Percentiles rank a stretch among this genome's conserved stretches.
Evolutionary conservation across 64 coral and sea anemone species (phyloP).

Genomic region (Stylophora pistillata): DNA sequence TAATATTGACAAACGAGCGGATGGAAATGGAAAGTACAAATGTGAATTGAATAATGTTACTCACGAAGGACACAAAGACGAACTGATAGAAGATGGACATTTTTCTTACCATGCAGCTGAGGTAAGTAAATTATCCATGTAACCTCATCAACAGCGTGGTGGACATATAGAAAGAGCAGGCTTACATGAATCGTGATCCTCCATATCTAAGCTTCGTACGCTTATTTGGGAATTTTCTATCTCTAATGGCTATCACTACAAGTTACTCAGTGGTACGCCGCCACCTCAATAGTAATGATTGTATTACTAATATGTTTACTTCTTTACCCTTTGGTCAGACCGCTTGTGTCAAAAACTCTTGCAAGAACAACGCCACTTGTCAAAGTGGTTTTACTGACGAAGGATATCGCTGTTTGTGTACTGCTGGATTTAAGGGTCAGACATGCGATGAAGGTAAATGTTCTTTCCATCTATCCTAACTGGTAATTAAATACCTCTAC

Average conservation of each 20-base stretch:
- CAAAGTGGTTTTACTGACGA: constrained; percentile 16
- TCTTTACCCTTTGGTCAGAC: background rate
- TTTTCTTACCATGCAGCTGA: constrained; percentile 1
- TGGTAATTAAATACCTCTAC: background rate
- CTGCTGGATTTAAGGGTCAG: background rate
- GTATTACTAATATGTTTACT: too few species aligned
- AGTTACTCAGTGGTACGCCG: too few species aligned
- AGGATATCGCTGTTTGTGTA: constrained; percentile 18
- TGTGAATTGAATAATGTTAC: constrained; percentile 11
- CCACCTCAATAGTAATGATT: too few species aligned
- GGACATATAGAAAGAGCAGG: too few species aligned
- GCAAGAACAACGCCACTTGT: background rate
- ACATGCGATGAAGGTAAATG: background rate
- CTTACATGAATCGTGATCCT: too few species aligned
- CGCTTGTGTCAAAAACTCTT: background rate
- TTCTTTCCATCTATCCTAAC: background rate
- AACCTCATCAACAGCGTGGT: too few species aligned
- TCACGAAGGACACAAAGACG: background rate
- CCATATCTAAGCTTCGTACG: background rate
- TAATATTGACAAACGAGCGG: background rate
- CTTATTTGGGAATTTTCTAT: background rate
- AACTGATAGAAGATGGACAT: background rate
- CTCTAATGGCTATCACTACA: too few species aligned
- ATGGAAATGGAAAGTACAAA: background rate
- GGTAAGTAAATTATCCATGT: background rate